Evolutionary conservation across 1,140 invertebrate genomes (phyloP), one percentile per base, ranked within the genome.

Genomic region (Plodia interpunctella): DNA sequence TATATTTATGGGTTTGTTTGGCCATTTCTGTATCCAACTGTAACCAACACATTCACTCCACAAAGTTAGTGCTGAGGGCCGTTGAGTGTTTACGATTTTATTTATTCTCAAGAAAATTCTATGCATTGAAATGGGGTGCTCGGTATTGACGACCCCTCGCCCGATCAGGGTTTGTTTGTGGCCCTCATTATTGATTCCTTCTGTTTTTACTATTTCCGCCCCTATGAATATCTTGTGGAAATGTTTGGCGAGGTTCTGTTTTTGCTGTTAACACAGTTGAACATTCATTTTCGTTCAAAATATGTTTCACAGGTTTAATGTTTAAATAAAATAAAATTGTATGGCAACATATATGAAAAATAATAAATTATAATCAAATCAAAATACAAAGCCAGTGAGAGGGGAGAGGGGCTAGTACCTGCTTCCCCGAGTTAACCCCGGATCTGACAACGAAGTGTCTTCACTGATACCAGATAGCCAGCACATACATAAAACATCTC

Each of bases 401-500:
- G 4, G 9, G 28, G 9, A 9, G 28, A 9, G 28, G 28, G 4
- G 3, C 28, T 28, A 9, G 28, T 9, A 32, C 6, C 21, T 3
- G 13, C 13, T 35, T 35, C 38, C 13, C 13, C 13, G 6, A 15
- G 2, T 44, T 15, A 44, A 15, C 38, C 38, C 15, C 13, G 38
- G 38, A n/a, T 44, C 6, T 44, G 15, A 15, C 38, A 15, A 15
- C 38, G 15, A 44, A 15, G 38, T 44, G 38, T 44, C 38, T 44
- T 44, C 15, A n/a, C 38, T 44, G 38, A 44, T 44, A 44, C 38
- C 38, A 44, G 38, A 44, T 44, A 15, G 10, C 6, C 13, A 17
- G 32, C 32, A 17, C 38, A 44, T 44, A n/a, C 38, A 44, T 44
- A 44, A 44, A 44, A 44, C 38, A 44, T 44, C 15, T 44, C 38